Evolutionary conservation across 2,113 vertebrate genomes (phyloP), one percentile per base, ranked within the genome.

Genomic region (Pseudopodoces humilis): DNA sequence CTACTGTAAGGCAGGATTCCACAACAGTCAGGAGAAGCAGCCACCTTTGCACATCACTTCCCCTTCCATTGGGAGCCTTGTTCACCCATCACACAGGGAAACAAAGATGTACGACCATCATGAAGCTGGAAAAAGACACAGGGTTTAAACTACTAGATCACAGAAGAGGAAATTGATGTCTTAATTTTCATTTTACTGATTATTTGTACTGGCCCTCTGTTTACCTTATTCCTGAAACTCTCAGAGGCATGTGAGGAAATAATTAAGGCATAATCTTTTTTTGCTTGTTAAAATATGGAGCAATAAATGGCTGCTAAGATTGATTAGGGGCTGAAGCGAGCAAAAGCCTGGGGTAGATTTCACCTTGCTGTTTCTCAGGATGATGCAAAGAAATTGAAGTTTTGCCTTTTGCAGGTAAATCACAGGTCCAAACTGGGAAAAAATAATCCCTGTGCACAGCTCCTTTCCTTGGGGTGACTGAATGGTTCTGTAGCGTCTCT

Each of bases 251-350:
- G 1, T 0, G 0, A 86, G 53, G 58, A 92, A 88, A 96, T 90
- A 92, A 96, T 96, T 92, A 91, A 85, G 76, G 39, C 22, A 78
- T 81, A 78, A 90, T 79, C 84, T 94, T 62, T 82, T 82, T 88
- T 93, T 94, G 23, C 52, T 91, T 39, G 53, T 39, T 83, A 88
- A 94, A 94, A 94, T 93, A 80, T 46, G 50, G 64, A 86, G 76
- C 72, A 90, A 95, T 90, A 96, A 97, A 47, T 72, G 41, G 46
- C 59, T 88, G 41, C 35, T 81, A 50, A 65, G 89, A 90, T 63
- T 93, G 82, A 95, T 82, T 23, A 43, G 46, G 55, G 89, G 41
- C 33, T 92, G 78, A 64, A 63, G 43, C 1, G 35, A 92, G 67
- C 50, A 86, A 60, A 84, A 79, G 74, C 90, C 75, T 67, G 69